Percentiles rank a stretch among this genome's conserved stretches.
Conservation (phyloP, 1,140 invertebrate species). For the Panagrolaimus sp. region DNA sequence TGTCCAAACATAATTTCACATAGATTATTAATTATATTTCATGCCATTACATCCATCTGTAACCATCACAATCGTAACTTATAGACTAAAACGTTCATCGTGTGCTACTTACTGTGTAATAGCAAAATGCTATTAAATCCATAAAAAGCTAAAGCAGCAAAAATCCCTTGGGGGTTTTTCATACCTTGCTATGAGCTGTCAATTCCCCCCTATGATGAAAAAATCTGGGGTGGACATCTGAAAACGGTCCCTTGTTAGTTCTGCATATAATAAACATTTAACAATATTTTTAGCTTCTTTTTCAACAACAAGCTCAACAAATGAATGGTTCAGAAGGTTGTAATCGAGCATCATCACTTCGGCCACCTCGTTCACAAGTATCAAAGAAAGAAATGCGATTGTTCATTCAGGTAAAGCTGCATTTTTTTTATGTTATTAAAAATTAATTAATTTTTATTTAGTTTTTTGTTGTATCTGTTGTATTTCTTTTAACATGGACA, state of each 20-base stretch:
- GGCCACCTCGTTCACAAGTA: conserved; percentile 40
- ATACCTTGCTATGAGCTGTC: no score
- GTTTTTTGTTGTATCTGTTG: conserved; percentile 44
- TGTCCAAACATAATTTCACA: no score
- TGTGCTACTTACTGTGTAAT: no score
- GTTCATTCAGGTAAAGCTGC: conserved; percentile 34
- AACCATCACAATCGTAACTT: no score
- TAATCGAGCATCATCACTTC: conserved; percentile 28
- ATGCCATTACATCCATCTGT: no score
- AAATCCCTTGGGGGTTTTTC: no score
- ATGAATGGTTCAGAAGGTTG: conserved; percentile 29
- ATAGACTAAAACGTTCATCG: no score
- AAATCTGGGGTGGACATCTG: no score
- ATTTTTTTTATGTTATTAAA: background rate
- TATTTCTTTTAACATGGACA: conserved; percentile 42
- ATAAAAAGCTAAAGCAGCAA: no score
- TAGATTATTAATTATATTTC: no score
- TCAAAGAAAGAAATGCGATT: conserved; percentile 44
- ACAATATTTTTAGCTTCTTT: conserved; percentile 16
- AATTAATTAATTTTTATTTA: conserved; percentile 15
- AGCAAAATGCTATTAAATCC: no score
- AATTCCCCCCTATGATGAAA: no score
- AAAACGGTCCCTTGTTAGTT: conserved; percentile 6
- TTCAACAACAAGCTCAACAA: conserved; percentile 32
- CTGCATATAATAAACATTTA: background rate